Base-by-base conservation (phyloP, 2,888 invertebrate genomes). In the Neria commutata region DNA sequence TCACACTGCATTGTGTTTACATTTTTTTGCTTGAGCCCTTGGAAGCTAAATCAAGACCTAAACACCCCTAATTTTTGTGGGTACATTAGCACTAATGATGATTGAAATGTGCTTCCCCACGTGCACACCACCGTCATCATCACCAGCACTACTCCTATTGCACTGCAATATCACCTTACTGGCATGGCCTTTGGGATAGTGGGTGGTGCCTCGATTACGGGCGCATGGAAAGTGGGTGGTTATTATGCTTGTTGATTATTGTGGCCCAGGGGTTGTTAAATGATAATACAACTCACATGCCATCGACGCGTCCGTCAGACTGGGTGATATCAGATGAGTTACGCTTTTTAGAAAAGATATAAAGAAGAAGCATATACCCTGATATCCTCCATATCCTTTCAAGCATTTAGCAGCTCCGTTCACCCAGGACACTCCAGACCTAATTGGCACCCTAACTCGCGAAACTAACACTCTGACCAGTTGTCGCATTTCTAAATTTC, bases 51-150 rank as follows among this genome's bases (percentile, higher is more conserved):
- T 70, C 68, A 69, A 71, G 70, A 69, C 66, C 67, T 66, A 69
- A 69, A 67, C 72, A 69, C 70, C 70, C 77, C 73, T 78, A 79
- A 80, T 80, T 79, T 79, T 78, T 81, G 81, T 79, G 82, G 81
- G 81, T 81, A 81, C 81, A 81, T 81, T 81, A 81, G 80, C 74
- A 66, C 79, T 81, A 81, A 81, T 81, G 81, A 81, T 81, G 81
- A 81, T 81, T 81, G 81, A 81, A 81, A 81, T 79, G 81, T 75
- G 72, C 71, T 67, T 56, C 60, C 55, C 61, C 33, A 45, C 42
- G 26, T 25, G 11, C 52, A 49, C 17, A 58, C 42, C 8, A 42
- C 6, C 37, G 21, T 42, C n/a, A 4, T 4, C 6, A 8, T 14
- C 37, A 37, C 37, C 6, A 8, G 8, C 37, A 37, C 37, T n/a